Evolutionary conservation across 2,888 invertebrate species (phyloP).

Genomic region (Heteromyza rotundicornis): DNA sequence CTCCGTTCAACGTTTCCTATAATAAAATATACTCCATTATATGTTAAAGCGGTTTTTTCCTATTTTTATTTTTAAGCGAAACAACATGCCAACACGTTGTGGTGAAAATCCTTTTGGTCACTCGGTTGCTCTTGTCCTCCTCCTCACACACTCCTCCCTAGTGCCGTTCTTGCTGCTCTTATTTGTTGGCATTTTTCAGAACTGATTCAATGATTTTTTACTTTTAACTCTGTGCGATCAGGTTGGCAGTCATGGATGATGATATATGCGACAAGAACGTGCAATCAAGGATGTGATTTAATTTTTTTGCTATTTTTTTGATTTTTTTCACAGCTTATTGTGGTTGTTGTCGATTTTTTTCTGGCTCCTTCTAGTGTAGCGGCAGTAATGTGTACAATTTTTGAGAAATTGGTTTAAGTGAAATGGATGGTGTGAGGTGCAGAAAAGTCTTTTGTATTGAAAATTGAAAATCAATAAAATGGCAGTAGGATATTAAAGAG

Average conservation of each 20-base stretch:
- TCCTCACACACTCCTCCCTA: too few species aligned
- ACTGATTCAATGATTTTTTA: slow-evolving; percentile 55
- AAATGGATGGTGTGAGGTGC: background rate
- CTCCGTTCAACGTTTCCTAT: background rate
- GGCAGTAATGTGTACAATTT: background rate
- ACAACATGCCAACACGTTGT: slow-evolving; percentile 1
- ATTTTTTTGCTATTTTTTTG: background rate
- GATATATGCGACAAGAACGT: background rate
- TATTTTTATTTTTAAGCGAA: background rate
- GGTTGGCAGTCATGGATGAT: background rate
- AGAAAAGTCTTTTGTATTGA: background rate
- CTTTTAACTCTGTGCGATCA: slow-evolving; percentile 34
- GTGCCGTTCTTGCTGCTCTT: slow-evolving; percentile 1
- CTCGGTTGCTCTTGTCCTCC: background rate
- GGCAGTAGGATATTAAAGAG: background rate
- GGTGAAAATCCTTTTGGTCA: background rate
- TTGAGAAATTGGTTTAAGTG: background rate
- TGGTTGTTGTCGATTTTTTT: too few species aligned
- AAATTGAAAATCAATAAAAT: slow-evolving; percentile 1
- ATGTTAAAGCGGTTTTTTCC: background rate
- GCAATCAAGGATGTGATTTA: slow-evolving; percentile 5
- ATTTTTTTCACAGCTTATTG: too few species aligned
- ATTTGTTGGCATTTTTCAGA: slow-evolving; percentile 28
- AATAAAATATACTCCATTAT: background rate
- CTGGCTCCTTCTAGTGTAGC: background rate